phyloP scores from a whole-genome alignment of 2,888 invertebrate genomes.

The Luperina testacea region DNA sequence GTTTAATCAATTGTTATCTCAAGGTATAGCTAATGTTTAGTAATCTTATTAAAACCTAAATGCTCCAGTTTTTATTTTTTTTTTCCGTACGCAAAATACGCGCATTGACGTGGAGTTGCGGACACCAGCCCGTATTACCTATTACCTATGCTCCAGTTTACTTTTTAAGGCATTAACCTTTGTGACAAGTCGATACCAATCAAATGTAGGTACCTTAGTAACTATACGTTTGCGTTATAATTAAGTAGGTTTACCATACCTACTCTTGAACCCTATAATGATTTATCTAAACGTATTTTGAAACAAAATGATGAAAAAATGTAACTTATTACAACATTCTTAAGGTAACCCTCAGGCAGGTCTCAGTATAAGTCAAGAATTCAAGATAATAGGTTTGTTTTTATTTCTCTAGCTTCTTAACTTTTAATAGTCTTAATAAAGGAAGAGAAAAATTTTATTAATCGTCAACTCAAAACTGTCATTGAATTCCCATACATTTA shows the following conservation, averaged over 20 bases:
- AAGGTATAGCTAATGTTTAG: neutral
- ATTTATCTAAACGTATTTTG: neutral
- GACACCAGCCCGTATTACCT: too few species aligned
- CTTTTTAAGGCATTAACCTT: slow-evolving; percentile 13
- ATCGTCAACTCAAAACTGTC: neutral
- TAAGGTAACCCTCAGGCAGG: too few species aligned
- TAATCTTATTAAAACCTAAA: neutral
- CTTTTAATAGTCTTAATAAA: neutral
- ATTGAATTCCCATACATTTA: slow-evolving; percentile 2
- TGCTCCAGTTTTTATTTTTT: too few species aligned
- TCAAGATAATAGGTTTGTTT: too few species aligned
- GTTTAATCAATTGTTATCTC: neutral
- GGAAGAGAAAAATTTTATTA: neutral
- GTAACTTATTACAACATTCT: too few species aligned
- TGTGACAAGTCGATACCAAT: neutral
- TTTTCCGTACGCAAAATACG: too few species aligned
- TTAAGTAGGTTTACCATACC: neutral
- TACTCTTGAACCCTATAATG: neutral
- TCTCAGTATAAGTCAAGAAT: too few species aligned
- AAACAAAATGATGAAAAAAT: neutral
- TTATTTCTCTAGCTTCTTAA: too few species aligned
- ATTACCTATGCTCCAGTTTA: neutral
- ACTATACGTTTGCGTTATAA: neutral
- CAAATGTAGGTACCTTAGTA: too few species aligned
- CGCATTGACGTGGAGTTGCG: too few species aligned